These are phyloP conservation scores for Drosophila dives DNA, from an alignment of 2,888 invertebrate species.

Conservation along the genomic window DNA sequence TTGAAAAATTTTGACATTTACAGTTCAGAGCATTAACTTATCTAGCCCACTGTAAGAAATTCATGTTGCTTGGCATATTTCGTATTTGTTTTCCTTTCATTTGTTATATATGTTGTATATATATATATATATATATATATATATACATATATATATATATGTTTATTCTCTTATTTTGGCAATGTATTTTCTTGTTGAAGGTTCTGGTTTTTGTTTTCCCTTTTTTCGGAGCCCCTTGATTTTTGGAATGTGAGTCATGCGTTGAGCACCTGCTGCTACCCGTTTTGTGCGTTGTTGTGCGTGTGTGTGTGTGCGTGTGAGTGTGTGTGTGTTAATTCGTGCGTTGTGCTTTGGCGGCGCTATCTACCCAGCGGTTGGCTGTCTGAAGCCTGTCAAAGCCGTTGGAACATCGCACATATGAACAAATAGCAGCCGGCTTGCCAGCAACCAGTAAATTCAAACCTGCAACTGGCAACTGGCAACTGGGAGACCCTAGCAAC, in stretches of 20 bases:
- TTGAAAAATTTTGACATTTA: neutral
- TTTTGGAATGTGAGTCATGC: slow-evolving; percentile 70
- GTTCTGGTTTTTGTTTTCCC: slow-evolving; percentile 27
- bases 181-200: slow-evolving; percentile 30
- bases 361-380: slow-evolving; percentile 40
- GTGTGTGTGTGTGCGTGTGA: neutral
- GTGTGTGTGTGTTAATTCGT: slow-evolving; percentile 68
- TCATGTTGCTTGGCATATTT: neutral
- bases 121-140: neutral
- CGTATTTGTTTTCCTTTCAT: slow-evolving; percentile 24
- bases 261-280: slow-evolving; percentile 67
- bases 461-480: slow-evolving; percentile 5
- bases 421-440: slow-evolving; percentile 30
- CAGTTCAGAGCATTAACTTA: neutral
- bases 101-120: slow-evolving; percentile 3
- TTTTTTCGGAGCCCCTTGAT: slow-evolving; percentile 26
- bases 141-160: slow-evolving; percentile 5
- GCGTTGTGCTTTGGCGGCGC: slow-evolving; percentile 58
- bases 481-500: slow-evolving; percentile 7
- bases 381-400: slow-evolving; percentile 64
- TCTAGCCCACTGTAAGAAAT: slow-evolving; percentile 15
- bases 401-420: slow-evolving; percentile 49
- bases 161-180: slow-evolving; percentile 25
- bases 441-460: slow-evolving; percentile 18
- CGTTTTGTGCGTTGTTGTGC: slow-evolving; percentile 36